Conservation (phyloP, 2,113 vertebrate species). For the Verasper variegatus region DNA sequence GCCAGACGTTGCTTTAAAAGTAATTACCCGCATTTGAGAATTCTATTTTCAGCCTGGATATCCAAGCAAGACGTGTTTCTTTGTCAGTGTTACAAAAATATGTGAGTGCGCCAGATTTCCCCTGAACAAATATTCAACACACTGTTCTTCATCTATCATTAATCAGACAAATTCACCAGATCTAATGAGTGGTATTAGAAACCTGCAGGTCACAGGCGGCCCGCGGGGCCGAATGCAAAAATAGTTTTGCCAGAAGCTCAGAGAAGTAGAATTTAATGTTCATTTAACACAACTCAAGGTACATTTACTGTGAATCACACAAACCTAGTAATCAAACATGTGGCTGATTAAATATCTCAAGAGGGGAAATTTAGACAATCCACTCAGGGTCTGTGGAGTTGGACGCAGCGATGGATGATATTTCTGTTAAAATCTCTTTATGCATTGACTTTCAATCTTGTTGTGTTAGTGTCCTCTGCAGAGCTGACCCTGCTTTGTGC, state of each 20-base stretch:
- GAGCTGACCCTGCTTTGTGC: conserved; percentile 19
- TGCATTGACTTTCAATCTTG: conserved; percentile 3
- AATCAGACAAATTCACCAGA: conserved; percentile 31
- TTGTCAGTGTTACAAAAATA: conserved; percentile 25
- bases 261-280: background rate
- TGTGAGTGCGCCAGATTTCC: conserved; percentile 8
- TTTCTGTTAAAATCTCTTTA: background rate
- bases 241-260: background rate
- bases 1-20: background rate
- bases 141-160: conserved; percentile 46
- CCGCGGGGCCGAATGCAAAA: conserved; percentile 28
- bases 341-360: no score
- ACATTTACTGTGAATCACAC: conserved; percentile 4
- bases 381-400: background rate
- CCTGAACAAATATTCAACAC: conserved; percentile 54
- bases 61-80: conserved; percentile 20
- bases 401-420: no score
- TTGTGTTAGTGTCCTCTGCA: conserved; percentile 20
- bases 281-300: background rate
- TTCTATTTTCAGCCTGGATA: background rate
- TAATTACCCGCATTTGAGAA: conserved; percentile 6
- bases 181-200: conserved; percentile 21
- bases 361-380: no score
- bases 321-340: background rate
- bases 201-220: conserved; percentile 23